Base-by-base conservation (phyloP, 1,140 invertebrate species). In the Bombus picipes region DNA sequence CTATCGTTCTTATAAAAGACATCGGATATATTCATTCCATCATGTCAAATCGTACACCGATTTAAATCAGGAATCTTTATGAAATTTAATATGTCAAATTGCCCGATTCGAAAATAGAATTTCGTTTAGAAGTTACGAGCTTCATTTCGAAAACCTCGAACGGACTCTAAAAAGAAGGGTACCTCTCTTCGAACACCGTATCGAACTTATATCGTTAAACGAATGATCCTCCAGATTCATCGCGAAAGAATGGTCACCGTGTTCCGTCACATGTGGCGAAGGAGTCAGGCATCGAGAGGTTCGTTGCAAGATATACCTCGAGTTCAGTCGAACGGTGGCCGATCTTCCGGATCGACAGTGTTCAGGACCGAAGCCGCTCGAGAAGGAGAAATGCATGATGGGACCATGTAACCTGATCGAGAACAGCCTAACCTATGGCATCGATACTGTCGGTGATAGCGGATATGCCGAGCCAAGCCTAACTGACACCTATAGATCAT, bases 271-370 rank as follows among this genome's bases (percentile, higher is more conserved):
- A 0, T 99, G 98, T 93, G 98, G 98, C 0, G 97, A 98, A 93
- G 99, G 98, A 0, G 96, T 97, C 59, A 96, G 97, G 22, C 97
- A 97, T 82, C 96, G 98, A 12, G 96, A 97, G 89, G 98, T 98
- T 3, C 96, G 97, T 83, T 99, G 98, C 95, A 99, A 99, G 96
- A 98, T 99, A 89, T 99, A 98, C 94, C 95, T 99, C 70, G 98
- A 99, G 94, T 98, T 98, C 92, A 98, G 98, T 70, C 96, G 97
- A 82, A 98, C 98, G 1, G 97, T 98, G 65, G 98, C 98, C 1
- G 97, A 97, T 88, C 94, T 99, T 22, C 98, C 98, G 1, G 98
- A 99, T 89, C 96, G 96, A n/a, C 97, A 99, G 89, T 99, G 98
- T 92, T 96, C 97, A 76, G 98, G 98, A 0, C 96, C 96, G 0